phyloP scores from a whole-genome alignment of 2,113 vertebrate species.

The Caretta caretta region DNA sequence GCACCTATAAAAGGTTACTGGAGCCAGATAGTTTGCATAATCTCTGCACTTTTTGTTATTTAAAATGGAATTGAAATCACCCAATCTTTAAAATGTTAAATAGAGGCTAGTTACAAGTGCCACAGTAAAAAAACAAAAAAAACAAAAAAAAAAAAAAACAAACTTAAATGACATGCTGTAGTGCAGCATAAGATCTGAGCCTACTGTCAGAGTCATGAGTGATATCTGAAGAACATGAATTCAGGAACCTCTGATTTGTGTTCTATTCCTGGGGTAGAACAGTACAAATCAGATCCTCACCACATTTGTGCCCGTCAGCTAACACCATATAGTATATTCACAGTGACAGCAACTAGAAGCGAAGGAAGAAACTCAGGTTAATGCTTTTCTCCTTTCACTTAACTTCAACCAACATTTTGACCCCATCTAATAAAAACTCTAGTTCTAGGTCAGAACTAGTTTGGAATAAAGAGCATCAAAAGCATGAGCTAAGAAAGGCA shows the following conservation, averaged over 20 bases:
- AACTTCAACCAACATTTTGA: background rate
- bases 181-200: conserved; percentile 41
- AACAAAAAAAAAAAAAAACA: background rate
- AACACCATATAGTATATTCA: background rate
- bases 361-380: conserved; percentile 20
- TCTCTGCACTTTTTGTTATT: background rate
- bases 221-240: background rate
- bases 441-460: background rate
- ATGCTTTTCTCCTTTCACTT: background rate
- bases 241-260: background rate
- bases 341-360: background rate
- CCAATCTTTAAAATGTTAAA: conserved; percentile 18
- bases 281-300: background rate
- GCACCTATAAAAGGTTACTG: background rate
- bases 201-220: conserved; percentile 45
- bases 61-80: conserved; percentile 10
- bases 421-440: too few relatives aligned
- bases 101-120: background rate
- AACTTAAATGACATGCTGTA: conserved; percentile 34
- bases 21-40: conserved; percentile 28
- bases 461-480: background rate
- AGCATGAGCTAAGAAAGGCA: background rate
- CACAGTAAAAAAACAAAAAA: background rate
- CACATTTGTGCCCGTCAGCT: background rate
- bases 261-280: background rate